Conservation (phyloP, 2,797 vertebrate genomes). For the Pantherophis alleghaniensis region DNA sequence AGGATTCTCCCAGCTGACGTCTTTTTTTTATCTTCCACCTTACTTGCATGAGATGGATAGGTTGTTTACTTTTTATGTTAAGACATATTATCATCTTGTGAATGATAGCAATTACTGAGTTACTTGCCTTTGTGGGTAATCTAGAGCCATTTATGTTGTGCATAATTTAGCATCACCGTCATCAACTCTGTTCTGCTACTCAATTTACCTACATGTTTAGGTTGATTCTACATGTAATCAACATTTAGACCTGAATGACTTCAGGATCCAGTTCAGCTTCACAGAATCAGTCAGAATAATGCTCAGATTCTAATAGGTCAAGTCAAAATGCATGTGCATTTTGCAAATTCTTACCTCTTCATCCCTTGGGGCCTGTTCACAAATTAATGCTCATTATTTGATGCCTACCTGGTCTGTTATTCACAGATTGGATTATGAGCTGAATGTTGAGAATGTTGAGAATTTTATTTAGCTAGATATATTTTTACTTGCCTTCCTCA, state of each 20-base stretch:
- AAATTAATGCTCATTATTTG: neutral
- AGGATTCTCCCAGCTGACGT: neutral
- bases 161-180: neutral
- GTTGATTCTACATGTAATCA: neutral
- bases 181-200: neutral
- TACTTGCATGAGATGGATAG: neutral
- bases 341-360: neutral
- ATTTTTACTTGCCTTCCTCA: neutral
- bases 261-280: neutral
- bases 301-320: neutral
- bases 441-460: neutral
- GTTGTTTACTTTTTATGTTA: neutral
- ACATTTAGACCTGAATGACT: neutral
- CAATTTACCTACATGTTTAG: neutral
- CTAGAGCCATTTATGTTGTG: neutral
- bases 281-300: neutral
- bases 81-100: neutral
- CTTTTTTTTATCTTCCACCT: neutral
- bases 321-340: neutral
- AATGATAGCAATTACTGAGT: neutral
- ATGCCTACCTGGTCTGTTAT: neutral
- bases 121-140: neutral
- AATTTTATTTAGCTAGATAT: neutral
- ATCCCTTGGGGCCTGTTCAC: neutral
- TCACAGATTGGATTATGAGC: neutral